phyloP scores from a whole-genome alignment of 2,113 vertebrate genomes.

The Anas platyrhynchos region DNA sequence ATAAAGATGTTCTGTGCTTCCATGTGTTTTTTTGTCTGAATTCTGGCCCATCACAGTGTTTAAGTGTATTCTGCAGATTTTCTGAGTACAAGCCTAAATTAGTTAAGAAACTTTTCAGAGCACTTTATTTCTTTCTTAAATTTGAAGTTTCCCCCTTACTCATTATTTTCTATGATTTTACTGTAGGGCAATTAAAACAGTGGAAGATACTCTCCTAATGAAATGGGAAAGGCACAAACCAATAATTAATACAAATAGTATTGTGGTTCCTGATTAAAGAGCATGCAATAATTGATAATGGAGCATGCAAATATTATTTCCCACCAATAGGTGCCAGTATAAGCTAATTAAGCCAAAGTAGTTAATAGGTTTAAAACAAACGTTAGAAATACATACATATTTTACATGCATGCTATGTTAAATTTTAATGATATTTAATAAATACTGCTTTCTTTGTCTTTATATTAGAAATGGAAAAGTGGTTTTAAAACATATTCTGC shows the following conservation, averaged over 20 bases:
- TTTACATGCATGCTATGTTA: background rate
- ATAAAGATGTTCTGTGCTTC: background rate
- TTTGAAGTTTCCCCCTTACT: background rate
- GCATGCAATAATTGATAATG: background rate
- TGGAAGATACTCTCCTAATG: background rate
- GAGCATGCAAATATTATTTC: background rate
- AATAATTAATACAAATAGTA: background rate
- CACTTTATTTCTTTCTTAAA: background rate
- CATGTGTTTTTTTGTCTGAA: background rate
- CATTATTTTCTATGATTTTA: background rate
- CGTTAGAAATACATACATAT: background rate
- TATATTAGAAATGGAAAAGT: background rate
- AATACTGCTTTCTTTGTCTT: background rate
- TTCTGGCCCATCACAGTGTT: background rate
- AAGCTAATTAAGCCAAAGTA: slow-evolving; percentile 59
- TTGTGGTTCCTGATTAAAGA: background rate
- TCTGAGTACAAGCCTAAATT: background rate
- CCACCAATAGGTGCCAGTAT: slow-evolving; percentile 74
- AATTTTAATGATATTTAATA: background rate
- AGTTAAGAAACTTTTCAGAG: background rate
- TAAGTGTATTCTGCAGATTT: background rate
- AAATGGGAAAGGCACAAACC: background rate
- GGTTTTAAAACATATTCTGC: background rate
- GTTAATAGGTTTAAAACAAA: background rate
- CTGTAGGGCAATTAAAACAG: background rate